Evolutionary conservation across 2,113 vertebrate species (phyloP).

Genomic region (Gallinago media): DNA sequence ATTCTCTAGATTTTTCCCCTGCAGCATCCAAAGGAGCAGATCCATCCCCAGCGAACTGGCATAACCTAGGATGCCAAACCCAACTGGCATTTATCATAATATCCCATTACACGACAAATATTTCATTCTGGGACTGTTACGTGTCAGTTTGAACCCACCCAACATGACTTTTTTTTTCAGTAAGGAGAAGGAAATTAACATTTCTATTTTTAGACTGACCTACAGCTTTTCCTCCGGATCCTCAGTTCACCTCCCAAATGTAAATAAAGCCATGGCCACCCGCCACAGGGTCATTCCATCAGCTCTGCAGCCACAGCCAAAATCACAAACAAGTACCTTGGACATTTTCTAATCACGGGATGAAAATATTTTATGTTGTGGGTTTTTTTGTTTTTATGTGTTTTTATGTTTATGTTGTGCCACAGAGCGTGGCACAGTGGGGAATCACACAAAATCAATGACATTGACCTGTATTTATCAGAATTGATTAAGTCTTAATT

Average conservation of each 20-base stretch:
- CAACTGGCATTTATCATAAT: not conserved
- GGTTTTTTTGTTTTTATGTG: no score
- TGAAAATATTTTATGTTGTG: not conserved
- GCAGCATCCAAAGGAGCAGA: not conserved
- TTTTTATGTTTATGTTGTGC: no score
- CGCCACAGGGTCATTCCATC: no score
- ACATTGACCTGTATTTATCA: not conserved
- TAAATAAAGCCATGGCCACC: not conserved
- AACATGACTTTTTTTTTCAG: not conserved
- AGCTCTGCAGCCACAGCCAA: not conserved
- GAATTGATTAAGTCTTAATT: not conserved
- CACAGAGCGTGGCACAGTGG: no score
- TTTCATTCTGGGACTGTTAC: not conserved
- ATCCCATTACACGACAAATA: not conserved
- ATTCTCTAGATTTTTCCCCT: not conserved
- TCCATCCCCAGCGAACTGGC: not conserved
- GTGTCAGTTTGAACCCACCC: not conserved
- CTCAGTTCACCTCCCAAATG: not conserved
- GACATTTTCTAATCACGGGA: not conserved
- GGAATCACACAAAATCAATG: not conserved
- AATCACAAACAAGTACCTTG: rapidly evolving
- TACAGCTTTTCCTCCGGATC: not conserved
- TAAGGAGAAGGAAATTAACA: not conserved
- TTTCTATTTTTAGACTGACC: not conserved
- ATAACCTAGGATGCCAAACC: not conserved